Evolutionary conservation across 2,888 invertebrate genomes (phyloP), one percentile per base, ranked within the genome.

Genomic region (Nomada fabriciana): DNA sequence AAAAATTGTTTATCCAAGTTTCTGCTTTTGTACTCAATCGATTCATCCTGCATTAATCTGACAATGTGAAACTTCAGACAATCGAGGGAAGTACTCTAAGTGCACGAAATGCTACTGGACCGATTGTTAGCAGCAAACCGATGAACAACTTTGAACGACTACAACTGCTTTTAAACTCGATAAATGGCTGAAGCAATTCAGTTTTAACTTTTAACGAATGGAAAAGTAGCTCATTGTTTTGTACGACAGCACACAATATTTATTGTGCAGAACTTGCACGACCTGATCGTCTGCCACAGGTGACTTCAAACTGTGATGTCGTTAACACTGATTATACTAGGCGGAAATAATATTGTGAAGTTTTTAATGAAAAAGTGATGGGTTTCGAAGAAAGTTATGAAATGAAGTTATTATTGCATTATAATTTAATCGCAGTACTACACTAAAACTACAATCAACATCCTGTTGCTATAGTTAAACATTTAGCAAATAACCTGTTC

Each of bases 91-190:
- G 13, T 15, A 23, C 76, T 60, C 50, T 60, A 52, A n/a, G 25
- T 55, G 53, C 50, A 68, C 70, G 47, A 72, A 75, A 73, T 52
- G 57, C 60, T 25, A 5, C 71, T 15, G 25, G 43, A 25, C 13
- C 67, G 53, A 84, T 81, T 81, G 81, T 78, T 78, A 61, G 59
- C 70, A 47, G 71, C 73, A 64, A 78, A 79, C 67, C 60, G 50
- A 64, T 73, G 78, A 64, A 59, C 36, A 67, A 76, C 67, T 67
- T 78, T 20, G 11, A 67, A 59, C 47, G 52, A 64, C 60, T 50
- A 52, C 15, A 67, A 71, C 65, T 55, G 76, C 57, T 74, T 69
- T 36, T 50, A 50, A 80, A 71, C 68, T 72, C 52, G 63, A 71
- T 63, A 67, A 76, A 61, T 55, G 65, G 36, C 42, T 68, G 76